phyloP scores from a whole-genome alignment of 64 coral and sea anemone genomes.

The Actinia equina region DNA sequence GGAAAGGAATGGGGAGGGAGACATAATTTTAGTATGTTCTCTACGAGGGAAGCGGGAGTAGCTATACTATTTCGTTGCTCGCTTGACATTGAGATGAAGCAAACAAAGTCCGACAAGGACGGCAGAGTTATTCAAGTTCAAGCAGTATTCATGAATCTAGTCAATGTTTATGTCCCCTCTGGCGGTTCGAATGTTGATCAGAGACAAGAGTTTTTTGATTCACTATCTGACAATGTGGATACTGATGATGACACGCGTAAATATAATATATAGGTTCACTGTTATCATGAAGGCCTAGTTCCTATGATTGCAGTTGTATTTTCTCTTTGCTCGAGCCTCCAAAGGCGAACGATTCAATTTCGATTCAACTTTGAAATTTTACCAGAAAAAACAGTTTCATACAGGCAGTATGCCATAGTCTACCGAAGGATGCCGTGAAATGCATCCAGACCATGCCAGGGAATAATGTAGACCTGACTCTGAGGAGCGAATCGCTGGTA shows the following conservation, averaged over 20 bases:
- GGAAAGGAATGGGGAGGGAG: neutral
- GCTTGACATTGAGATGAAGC: neutral
- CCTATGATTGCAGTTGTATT: too few species aligned
- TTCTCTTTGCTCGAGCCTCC: too few species aligned
- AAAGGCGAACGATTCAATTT: neutral
- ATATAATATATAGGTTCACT: too few species aligned
- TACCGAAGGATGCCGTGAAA: neutral
- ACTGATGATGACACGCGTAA: neutral
- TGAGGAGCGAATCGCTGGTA: neutral
- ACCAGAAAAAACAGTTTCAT: neutral
- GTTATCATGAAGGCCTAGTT: too few species aligned
- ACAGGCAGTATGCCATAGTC: neutral
- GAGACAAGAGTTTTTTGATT: neutral
- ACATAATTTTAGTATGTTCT: neutral
- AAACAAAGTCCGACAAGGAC: slow-evolving; percentile 2
- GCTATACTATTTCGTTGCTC: neutral
- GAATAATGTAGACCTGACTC: neutral
- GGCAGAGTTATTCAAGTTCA: neutral
- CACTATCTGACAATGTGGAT: neutral
- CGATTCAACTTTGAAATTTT: neutral
- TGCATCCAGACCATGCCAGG: neutral
- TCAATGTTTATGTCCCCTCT: neutral
- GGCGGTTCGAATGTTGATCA: neutral
- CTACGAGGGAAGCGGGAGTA: neutral
- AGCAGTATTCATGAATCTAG: neutral